Evolutionary conservation across 1,140 invertebrate genomes (phyloP), one percentile per base, ranked within the genome.

Genomic region (Drosophila murphyi): DNA sequence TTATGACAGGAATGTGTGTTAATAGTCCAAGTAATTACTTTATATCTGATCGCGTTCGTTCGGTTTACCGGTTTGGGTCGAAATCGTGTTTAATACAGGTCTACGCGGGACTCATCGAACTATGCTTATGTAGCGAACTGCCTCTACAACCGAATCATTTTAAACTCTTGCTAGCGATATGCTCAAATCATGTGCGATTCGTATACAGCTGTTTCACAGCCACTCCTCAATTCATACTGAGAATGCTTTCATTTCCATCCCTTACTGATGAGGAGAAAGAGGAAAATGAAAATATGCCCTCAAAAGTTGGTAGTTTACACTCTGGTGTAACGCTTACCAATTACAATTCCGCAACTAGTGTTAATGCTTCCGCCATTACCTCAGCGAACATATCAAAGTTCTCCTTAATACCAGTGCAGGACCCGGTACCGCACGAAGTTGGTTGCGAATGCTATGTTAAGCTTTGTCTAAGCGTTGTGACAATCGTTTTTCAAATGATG

Each of bases 391-490:
- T 45, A 43, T 59, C 63, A 1, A 32, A 51, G 12, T 31, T 10
- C 10, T 20, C 31, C 3, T 10, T 31, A 52, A 10, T 29, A 4
- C 10, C 31, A 6, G 5, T 20, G 8, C 5, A 4, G 7, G 41
- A 35, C 3, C 34, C 6, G 43, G 12, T 31, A 6, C 47, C 34
- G 29, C 43, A 57, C 29, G 63, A 82, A 63, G 4, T 65, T 29
- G 59, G 48, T 0, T 92, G 91, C 35, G 82, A 92, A 45, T 92
- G 91, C 28, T 92, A 92, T 74, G 76, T 81, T 2, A 92, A 90
- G 50, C 41, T 92, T 3, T 92, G 91, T 37, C 55, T 92, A 1
- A 92, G 91, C 43, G 85, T 89, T 10, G 90, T 92, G 4, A 90
- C 87, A 0, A 60, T 92, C 2, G 59, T 92, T 12, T 92, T 82